Conservation (phyloP, 2,113 vertebrate genomes). For the Panthera leo region DNA sequence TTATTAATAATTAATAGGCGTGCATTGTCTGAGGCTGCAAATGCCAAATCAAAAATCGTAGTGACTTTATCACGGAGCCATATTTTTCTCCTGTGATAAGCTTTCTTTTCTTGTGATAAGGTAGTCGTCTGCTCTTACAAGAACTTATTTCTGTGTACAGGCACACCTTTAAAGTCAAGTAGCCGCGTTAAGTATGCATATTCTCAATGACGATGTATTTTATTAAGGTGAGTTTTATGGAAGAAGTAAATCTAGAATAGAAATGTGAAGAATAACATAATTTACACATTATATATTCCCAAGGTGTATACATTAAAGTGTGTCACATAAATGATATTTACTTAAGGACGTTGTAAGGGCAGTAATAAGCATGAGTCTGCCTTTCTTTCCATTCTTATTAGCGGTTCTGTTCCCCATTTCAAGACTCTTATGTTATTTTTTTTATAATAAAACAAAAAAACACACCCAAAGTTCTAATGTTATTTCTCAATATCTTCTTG, state of each 20-base stretch:
- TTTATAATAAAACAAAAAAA: background rate
- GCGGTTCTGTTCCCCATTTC: background rate
- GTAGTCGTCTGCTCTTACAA: slow-evolving; percentile 3
- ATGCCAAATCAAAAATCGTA: slow-evolving; percentile 19
- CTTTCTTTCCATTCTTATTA: background rate
- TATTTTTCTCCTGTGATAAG: slow-evolving; percentile 33
- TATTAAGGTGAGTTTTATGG: background rate
- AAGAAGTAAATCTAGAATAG: background rate
- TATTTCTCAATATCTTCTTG: background rate
- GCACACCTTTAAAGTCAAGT: slow-evolving; percentile 19
- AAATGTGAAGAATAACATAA: background rate
- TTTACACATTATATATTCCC: background rate
- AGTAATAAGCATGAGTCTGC: background rate
- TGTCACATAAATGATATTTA: background rate
- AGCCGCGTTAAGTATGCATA: background rate
- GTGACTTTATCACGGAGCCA: slow-evolving; percentile 14
- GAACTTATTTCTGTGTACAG: background rate
- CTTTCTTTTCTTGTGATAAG: slow-evolving; percentile 10
- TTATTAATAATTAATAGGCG: slow-evolving; percentile 13
- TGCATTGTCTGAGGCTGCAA: background rate
- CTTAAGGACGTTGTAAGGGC: background rate
- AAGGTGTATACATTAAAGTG: background rate
- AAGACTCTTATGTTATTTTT: background rate
- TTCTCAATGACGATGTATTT: slow-evolving; percentile 15
- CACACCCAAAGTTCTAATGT: background rate